These are phyloP conservation scores for Drosophila borborema DNA, from an alignment of 2,888 invertebrate genomes.

Conservation along the genomic window DNA sequence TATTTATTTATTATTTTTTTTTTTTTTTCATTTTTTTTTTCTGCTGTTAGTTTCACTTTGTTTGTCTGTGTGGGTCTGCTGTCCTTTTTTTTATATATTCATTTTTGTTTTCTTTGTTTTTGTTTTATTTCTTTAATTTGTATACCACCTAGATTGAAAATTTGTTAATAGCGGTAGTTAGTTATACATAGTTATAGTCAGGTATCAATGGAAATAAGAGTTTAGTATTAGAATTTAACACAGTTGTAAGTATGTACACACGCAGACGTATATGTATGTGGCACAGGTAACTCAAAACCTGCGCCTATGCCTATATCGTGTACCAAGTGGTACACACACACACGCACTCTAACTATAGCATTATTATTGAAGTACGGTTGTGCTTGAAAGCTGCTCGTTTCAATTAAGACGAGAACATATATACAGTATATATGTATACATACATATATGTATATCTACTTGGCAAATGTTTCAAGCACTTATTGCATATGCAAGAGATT, in stretches of 20 bases:
- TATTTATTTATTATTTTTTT: neutral
- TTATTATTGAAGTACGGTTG: conserved; percentile 60
- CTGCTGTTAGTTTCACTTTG: conserved; percentile 23
- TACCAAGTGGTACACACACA: neutral
- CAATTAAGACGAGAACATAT: conserved; percentile 7
- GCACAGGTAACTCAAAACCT: neutral
- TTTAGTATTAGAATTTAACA: conserved; percentile 63
- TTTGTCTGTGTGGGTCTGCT: conserved; percentile 22
- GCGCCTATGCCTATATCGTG: neutral
- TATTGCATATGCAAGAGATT: conserved; percentile 37
- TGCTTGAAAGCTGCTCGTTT: conserved; percentile 38
- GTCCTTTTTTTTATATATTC: conserved; percentile 15
- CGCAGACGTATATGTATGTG: neutral
- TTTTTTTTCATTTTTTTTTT: neutral
- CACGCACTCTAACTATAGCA: conserved; percentile 19
- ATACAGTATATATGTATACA: conserved; percentile 6
- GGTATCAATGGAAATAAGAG: conserved; percentile 75
- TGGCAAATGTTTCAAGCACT: conserved; percentile 39
- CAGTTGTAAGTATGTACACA: conserved; percentile 47
- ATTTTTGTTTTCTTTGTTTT: conserved; percentile 4
- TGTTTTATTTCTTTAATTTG: conserved; percentile 10
- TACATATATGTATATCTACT: conserved; percentile 6
- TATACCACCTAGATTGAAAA: conserved; percentile 55
- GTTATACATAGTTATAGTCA: conserved; percentile 67
- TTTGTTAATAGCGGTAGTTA: conserved; percentile 68